Conservation (phyloP, 2,797 vertebrate species). For the Crossoptilon crossoptilon region DNA sequence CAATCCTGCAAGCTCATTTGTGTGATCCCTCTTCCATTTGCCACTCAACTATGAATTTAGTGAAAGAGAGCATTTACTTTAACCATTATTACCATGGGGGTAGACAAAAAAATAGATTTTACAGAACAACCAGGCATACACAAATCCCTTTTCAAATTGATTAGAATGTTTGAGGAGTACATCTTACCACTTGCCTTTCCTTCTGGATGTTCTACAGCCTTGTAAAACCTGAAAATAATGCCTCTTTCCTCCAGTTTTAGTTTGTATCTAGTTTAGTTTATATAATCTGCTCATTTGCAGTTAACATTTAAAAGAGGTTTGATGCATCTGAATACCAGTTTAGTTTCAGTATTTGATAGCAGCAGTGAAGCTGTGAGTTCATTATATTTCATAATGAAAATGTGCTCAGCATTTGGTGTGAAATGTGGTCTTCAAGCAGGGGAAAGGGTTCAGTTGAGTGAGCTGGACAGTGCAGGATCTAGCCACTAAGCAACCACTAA, state of each 20-base stretch:
- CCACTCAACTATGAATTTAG: neutral
- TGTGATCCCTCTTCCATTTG: neutral
- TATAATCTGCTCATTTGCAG: neutral
- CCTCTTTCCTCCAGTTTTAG: neutral
- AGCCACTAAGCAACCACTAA: rapidly evolving
- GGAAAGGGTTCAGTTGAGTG: neutral
- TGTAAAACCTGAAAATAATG: neutral
- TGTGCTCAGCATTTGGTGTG: neutral
- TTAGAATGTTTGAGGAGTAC: neutral
- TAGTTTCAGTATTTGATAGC: neutral
- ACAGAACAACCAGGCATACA: neutral
- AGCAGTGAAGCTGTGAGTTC: neutral
- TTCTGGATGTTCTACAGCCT: neutral
- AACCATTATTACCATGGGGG: neutral
- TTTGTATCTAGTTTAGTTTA: neutral
- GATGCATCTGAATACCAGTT: neutral
- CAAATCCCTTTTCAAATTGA: neutral
- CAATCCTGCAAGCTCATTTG: neutral
- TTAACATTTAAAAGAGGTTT: neutral
- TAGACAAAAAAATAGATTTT: neutral
- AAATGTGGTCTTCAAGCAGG: rapidly evolving
- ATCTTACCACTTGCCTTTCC: neutral
- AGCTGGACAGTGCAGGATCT: neutral
- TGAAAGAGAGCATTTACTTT: neutral
- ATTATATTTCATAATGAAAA: neutral